These are phyloP conservation scores for Meriones unguiculatus DNA, from an alignment of 2,113 vertebrate species.

Conservation along the genomic window DNA sequence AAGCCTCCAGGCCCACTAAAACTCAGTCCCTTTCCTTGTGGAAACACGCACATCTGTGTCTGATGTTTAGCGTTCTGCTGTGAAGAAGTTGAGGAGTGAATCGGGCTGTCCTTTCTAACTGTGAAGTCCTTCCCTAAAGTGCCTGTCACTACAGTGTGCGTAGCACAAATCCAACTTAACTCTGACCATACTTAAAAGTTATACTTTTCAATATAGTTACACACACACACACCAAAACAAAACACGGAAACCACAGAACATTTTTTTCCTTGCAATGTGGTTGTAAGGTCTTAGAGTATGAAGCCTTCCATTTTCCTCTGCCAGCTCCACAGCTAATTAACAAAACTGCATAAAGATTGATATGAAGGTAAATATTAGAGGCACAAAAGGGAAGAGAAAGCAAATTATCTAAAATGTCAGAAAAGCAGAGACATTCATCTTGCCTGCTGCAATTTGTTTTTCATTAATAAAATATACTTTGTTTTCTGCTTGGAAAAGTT, in stretches of 20 bases:
- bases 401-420: slow-evolving; percentile 82
- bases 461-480: slow-evolving; percentile 88
- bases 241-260: slow-evolving; percentile 61
- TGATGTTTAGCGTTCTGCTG: slow-evolving; percentile 78
- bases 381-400: slow-evolving; percentile 78
- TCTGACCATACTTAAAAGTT: slow-evolving; percentile 64
- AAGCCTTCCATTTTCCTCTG: slow-evolving; percentile 19
- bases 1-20: slow-evolving; percentile 86
- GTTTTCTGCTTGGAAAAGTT: slow-evolving; percentile 89
- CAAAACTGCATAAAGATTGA: slow-evolving; percentile 83
- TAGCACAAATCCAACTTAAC: slow-evolving; percentile 64
- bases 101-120: slow-evolving; percentile 48
- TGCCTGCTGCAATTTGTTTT: slow-evolving; percentile 82
- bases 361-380: slow-evolving; percentile 87
- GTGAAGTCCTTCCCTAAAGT: slow-evolving; percentile 64
- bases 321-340: slow-evolving; percentile 86
- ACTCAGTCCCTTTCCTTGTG: slow-evolving; percentile 79
- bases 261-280: slow-evolving; percentile 68
- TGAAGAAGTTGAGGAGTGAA: slow-evolving; percentile 80
- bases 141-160: background rate
- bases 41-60: slow-evolving; percentile 84
- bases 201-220: slow-evolving; percentile 45
- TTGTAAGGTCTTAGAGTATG: slow-evolving; percentile 75
- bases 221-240: background rate
- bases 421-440: slow-evolving; percentile 75